Percentiles rank a stretch among this genome's conserved stretches.
These are phyloP conservation scores for Hoplostethus atlanticus DNA, from an alignment of 2,797 vertebrate genomes.

Conservation along the genomic window DNA sequence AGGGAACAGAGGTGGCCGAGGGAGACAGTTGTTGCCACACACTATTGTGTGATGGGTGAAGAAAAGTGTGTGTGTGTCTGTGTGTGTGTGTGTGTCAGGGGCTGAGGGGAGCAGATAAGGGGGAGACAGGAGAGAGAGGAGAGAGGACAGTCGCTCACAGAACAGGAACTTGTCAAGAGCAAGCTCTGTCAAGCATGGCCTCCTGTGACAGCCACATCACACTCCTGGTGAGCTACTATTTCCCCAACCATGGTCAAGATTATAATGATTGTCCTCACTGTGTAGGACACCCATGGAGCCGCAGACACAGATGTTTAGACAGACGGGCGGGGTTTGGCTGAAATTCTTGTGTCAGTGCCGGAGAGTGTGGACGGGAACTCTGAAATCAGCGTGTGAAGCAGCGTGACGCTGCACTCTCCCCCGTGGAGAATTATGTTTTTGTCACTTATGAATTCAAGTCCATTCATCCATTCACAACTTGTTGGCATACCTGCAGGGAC, in stretches of 20 bases:
- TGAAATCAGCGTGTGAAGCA: slow-evolving; percentile 45
- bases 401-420: slow-evolving; percentile 52
- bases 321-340: slow-evolving; percentile 22
- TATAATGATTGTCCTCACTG: slow-evolving; percentile 77
- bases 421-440: slow-evolving; percentile 58
- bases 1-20: slow-evolving; percentile 74
- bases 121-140: slow-evolving; percentile 69
- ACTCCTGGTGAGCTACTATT: slow-evolving; percentile 77
- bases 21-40: slow-evolving; percentile 75
- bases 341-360: slow-evolving; percentile 26
- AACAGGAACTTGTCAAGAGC: slow-evolving; percentile 81
- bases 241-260: slow-evolving; percentile 77
- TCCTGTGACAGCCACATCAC: slow-evolving; percentile 79
- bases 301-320: slow-evolving; percentile 54
- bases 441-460: slow-evolving; percentile 43
- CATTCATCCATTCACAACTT: slow-evolving; percentile 21
- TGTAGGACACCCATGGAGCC: slow-evolving; percentile 55
- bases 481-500: slow-evolving; percentile 12
- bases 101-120: slow-evolving; percentile 72
- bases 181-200: slow-evolving; percentile 78
- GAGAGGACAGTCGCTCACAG: slow-evolving; percentile 77
- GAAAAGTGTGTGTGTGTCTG: slow-evolving; percentile 42
- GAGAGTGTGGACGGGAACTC: slow-evolving; percentile 29
- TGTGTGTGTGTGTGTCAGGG: slow-evolving; percentile 43
- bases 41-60: slow-evolving; percentile 65